A percentile compares a stretch with the other conserved stretches of the same genome.
Conservation (phyloP, 2,797 vertebrate species). For the Holocentrus rufus region DNA sequence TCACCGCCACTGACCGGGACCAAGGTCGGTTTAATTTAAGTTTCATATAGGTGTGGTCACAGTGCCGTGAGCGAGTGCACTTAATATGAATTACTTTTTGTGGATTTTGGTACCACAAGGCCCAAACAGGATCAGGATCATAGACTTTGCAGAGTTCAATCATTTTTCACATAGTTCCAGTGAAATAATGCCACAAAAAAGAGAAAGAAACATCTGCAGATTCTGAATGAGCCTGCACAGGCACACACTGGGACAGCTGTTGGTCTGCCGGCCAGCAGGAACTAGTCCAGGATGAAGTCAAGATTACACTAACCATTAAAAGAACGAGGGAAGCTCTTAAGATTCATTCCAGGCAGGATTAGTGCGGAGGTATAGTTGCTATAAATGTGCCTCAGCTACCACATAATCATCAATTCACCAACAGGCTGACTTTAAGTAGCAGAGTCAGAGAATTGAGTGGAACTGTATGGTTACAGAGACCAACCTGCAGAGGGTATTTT, state of each 20-base stretch:
- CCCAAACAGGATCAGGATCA: background rate
- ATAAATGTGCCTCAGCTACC: constrained; percentile 36
- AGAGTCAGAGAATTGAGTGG: constrained; percentile 41
- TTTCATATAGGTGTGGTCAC: background rate
- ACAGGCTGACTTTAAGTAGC: constrained; percentile 10
- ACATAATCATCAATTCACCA: constrained; percentile 47
- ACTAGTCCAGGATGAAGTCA: background rate
- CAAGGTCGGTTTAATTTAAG: constrained; percentile 81
- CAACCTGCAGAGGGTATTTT: constrained; percentile 21
- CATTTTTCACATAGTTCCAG: background rate
- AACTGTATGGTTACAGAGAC: constrained; percentile 50
- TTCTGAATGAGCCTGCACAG: background rate
- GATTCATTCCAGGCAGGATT: constrained; percentile 50
- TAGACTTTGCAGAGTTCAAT: too few species aligned
- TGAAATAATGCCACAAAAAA: constrained; percentile 1
- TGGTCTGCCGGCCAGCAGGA: constrained; percentile 8
- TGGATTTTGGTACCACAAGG: background rate
- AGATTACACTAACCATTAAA: background rate
- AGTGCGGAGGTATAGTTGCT: constrained; percentile 49
- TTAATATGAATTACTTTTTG: background rate
- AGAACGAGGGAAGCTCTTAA: constrained; percentile 48
- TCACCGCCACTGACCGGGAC: constrained; percentile 89
- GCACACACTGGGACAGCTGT: background rate
- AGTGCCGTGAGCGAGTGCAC: background rate
- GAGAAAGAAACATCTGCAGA: background rate